Base-by-base conservation (phyloP, 2,113 vertebrate genomes). In the Cnemophilus loriae region DNA sequence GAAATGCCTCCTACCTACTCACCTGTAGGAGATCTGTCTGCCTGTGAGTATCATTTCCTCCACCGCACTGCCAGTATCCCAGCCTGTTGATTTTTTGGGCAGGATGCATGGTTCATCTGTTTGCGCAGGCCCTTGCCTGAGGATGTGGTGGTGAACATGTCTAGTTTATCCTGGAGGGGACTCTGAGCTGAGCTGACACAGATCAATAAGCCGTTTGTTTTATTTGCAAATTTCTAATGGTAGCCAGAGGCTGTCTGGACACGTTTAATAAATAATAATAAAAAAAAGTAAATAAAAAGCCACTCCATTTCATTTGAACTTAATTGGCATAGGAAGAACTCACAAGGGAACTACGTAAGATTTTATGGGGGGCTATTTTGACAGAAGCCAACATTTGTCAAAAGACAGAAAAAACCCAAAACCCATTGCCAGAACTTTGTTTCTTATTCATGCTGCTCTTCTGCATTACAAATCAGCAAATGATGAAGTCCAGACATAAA, bases 401-500 rank as follows among this genome's bases (percentile, higher is more conserved):
- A 44, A 88, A 86, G 39, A 63, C 26, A 68, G 24, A 14, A 57
- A 78, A 57, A 87, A 46, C 0, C 7, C 21, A 55, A 69, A 61
- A 49, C 18, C 7, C 8, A 64, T 11, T 50, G 42, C 67, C 71
- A 88, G 52, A 81, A 81, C 53, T 86, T 96, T 86, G 33, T 57
- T 86, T 92, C 60, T 86, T 77, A 67, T 90, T 94, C 71, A 65
- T 3, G 0, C 39, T 83, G 37, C 19, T 79, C 49, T 84, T 81
- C 87, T 69, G 24, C 55, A 74, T 75, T 84, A 68, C 37, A 86
- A 93, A 81, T 47, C 33, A 90, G 8, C 24, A 88, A 70, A 90
- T 91, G 2, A 88, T 69, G 85, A 94, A 91, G 88, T 55, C 75
- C 83, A 96, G 75, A 64, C 82, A 84, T 67, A 59, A 93, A 88